Conservation (phyloP, 2,113 vertebrate genomes). For the Tautogolabrus adspersus region DNA sequence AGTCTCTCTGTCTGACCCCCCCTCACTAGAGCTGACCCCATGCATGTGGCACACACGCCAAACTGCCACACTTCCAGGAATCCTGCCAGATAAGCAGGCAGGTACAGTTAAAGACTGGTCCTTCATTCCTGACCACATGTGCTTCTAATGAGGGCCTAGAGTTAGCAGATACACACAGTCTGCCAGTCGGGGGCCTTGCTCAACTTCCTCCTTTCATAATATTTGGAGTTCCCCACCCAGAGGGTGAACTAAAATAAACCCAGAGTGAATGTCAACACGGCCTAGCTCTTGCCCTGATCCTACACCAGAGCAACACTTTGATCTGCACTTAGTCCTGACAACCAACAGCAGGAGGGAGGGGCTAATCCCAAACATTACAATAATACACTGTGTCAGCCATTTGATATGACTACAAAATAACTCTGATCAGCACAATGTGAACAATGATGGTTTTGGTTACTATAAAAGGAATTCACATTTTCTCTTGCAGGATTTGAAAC, state of each 20-base stretch:
- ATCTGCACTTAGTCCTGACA: constrained; percentile 72
- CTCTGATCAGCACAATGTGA: constrained; percentile 34
- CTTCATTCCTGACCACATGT: constrained; percentile 71
- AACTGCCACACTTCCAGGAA: constrained; percentile 50
- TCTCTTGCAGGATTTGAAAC: no score
- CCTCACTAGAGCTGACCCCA: constrained; percentile 60
- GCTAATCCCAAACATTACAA: constrained; percentile 58
- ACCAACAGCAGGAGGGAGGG: constrained; percentile 67
- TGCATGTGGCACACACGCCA: constrained; percentile 44
- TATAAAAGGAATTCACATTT: no score
- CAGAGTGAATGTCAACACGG: constrained; percentile 68
- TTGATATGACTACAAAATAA: constrained; percentile 39
- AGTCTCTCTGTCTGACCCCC: constrained; percentile 61
- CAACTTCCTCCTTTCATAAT: constrained; percentile 82
- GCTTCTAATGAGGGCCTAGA: constrained; percentile 74
- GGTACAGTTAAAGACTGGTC: constrained; percentile 41
- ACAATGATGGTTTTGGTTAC: neutral
- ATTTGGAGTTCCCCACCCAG: constrained; percentile 81
- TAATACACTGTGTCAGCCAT: constrained; percentile 54
- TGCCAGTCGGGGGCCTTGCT: constrained; percentile 68
- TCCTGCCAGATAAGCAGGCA: constrained; percentile 47
- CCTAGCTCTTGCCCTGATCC: constrained; percentile 55
- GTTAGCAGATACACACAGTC: constrained; percentile 58
- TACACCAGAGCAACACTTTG: constrained; percentile 66
- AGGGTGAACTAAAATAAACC: constrained; percentile 81